phyloP scores from a whole-genome alignment of 2,888 invertebrate species.

The Apamea sordens region DNA sequence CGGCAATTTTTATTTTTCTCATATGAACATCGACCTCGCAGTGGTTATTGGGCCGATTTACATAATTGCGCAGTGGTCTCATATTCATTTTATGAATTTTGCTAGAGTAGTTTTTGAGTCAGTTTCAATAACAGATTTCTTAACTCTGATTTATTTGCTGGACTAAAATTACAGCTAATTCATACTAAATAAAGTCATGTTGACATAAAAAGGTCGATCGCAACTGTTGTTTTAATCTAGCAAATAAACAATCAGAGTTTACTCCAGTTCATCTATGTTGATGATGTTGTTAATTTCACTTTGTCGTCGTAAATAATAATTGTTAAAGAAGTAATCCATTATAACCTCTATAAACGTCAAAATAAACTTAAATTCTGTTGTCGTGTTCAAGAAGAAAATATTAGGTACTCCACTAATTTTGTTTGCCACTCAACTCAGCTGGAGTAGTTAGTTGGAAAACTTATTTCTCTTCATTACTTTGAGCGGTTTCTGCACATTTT shows the following conservation, averaged over 20 bases:
- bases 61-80: not conserved
- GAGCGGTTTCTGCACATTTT: slow-evolving; percentile 45
- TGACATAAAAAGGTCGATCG: too few relatives aligned
- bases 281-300: too few relatives aligned
- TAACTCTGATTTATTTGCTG: too few relatives aligned
- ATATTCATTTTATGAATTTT: too few relatives aligned
- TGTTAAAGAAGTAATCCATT: not conserved
- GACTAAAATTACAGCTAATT: too few relatives aligned
- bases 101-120: too few relatives aligned
- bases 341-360: not conserved
- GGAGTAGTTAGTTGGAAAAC: slow-evolving; percentile 31
- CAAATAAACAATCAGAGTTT: too few relatives aligned
- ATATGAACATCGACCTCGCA: not conserved
- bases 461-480: slow-evolving; percentile 53
- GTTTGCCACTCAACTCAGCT: slow-evolving; percentile 26
- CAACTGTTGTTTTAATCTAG: too few relatives aligned
- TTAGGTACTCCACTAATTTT: slow-evolving; percentile 23
- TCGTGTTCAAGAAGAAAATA: slow-evolving; percentile 17
- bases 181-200: too few relatives aligned
- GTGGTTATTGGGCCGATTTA: not conserved
- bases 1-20: not conserved
- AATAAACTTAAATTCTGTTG: not conserved
- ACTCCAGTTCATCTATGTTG: too few relatives aligned
- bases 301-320: not conserved
- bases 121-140: too few relatives aligned